Conservation (phyloP, 1,140 invertebrate genomes). For the Tetramorium simillimum region DNA sequence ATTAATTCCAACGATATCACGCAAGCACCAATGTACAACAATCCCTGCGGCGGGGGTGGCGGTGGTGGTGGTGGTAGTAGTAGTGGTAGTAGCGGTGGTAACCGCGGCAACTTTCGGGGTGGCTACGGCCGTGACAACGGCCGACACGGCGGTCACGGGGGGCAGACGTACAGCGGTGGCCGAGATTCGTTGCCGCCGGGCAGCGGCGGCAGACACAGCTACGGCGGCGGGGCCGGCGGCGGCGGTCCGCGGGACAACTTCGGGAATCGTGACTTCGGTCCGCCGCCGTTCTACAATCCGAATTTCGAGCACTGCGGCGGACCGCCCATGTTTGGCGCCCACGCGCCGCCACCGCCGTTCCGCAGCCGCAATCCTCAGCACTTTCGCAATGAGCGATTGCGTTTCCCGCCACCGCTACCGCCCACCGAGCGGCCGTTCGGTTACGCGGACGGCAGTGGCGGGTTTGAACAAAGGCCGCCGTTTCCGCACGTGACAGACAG, state of each 20-base stretch:
- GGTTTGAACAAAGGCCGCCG: slow-evolving; percentile 61
- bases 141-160: slow-evolving; percentile 76
- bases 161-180: slow-evolving; percentile 74
- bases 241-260: slow-evolving; percentile 76
- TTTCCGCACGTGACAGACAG: slow-evolving; percentile 60
- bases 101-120: slow-evolving; percentile 80
- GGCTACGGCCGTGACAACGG: slow-evolving; percentile 78
- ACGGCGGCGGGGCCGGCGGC: slow-evolving; percentile 46
- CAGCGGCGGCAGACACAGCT: slow-evolving; percentile 77
- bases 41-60: slow-evolving; percentile 78
- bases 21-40: slow-evolving; percentile 88
- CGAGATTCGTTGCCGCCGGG: slow-evolving; percentile 74
- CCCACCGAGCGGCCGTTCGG: slow-evolving; percentile 71
- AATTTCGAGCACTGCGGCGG: slow-evolving; percentile 80
- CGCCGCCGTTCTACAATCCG: slow-evolving; percentile 75
- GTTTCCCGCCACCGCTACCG: slow-evolving; percentile 68
- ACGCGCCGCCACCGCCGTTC: slow-evolving; percentile 80
- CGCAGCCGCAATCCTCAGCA: slow-evolving; percentile 81
- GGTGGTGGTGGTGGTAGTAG: slow-evolving; percentile 80
- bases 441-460: slow-evolving; percentile 28
- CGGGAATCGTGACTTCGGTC: slow-evolving; percentile 77
- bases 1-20: slow-evolving; percentile 80
- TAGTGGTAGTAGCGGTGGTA: slow-evolving; percentile 78
- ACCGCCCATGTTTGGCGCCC: slow-evolving; percentile 75
- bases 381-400: slow-evolving; percentile 77